phyloP scores from a whole-genome alignment of 2,888 invertebrate species.

The Tyria jacobaeae region DNA sequence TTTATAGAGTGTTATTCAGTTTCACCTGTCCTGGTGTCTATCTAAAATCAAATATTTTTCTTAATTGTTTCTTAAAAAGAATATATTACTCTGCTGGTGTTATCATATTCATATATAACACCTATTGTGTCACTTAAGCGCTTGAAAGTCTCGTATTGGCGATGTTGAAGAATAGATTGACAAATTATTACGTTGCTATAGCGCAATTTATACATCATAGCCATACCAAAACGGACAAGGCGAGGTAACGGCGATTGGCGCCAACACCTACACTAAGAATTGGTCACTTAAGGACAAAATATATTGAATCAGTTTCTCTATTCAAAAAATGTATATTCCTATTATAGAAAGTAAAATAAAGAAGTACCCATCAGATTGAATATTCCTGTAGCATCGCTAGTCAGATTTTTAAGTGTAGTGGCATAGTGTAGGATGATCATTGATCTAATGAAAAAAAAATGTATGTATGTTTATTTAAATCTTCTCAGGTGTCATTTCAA shows the following conservation, averaged over 20 bases:
- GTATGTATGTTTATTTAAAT: no score
- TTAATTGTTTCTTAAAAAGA: no score
- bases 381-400: no score
- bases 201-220: slow-evolving; percentile 28
- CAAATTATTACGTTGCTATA: not conserved
- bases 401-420: no score
- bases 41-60: no score
- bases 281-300: slow-evolving; percentile 37
- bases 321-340: not conserved
- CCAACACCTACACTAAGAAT: slow-evolving; percentile 38
- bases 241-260: slow-evolving; percentile 33
- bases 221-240: slow-evolving; percentile 29
- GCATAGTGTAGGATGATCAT: no score
- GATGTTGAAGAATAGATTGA: not conserved
- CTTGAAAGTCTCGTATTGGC: not conserved
- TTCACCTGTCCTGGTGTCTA: no score
- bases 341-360: not conserved
- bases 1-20: no score
- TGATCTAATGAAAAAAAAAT: no score
- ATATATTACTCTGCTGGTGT: no score
- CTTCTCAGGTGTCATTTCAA: no score
- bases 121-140: not conserved
- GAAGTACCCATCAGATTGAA: no score
- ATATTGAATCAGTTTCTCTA: slow-evolving; percentile 14
- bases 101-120: not conserved